phyloP scores from a whole-genome alignment of 2,888 invertebrate species.

The Apamea anceps region DNA sequence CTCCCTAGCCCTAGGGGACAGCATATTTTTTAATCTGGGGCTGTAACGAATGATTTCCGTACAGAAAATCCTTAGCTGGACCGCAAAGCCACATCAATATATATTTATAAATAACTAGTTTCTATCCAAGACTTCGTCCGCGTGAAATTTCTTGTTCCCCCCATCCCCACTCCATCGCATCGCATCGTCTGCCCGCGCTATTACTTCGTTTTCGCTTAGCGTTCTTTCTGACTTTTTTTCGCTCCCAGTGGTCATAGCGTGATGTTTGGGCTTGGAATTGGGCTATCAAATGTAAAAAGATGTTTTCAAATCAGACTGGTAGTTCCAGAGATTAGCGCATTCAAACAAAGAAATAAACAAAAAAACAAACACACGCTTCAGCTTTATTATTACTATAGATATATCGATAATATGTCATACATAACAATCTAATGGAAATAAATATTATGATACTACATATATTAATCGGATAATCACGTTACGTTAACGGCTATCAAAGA shows the following conservation, averaged over 20 bases:
- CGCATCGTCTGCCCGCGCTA: no score
- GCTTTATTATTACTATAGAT: neutral
- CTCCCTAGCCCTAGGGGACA: neutral
- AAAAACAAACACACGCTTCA: neutral
- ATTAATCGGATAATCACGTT: conserved; percentile 8
- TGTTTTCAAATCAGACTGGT: no score
- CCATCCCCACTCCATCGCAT: no score
- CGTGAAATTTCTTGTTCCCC: no score
- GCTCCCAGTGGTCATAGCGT: no score
- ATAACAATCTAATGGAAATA: conserved; percentile 5
- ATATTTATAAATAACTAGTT: neutral
- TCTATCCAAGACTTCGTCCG: no score
- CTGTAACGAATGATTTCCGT: conserved; percentile 5
- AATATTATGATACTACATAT: conserved; percentile 12
- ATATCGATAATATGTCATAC: neutral
- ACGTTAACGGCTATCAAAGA: conserved; percentile 11
- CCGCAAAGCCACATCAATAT: conserved; percentile 6
- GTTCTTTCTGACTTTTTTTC: no score
- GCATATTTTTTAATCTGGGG: neutral
- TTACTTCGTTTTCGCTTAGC: no score
- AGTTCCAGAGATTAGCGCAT: no score
- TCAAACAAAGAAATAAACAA: neutral
- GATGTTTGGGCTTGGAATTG: no score
- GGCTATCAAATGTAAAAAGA: no score
- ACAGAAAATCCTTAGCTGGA: neutral